Base-by-base conservation (phyloP, 2,113 vertebrate genomes). In the Ageneiosus marmoratus region DNA sequence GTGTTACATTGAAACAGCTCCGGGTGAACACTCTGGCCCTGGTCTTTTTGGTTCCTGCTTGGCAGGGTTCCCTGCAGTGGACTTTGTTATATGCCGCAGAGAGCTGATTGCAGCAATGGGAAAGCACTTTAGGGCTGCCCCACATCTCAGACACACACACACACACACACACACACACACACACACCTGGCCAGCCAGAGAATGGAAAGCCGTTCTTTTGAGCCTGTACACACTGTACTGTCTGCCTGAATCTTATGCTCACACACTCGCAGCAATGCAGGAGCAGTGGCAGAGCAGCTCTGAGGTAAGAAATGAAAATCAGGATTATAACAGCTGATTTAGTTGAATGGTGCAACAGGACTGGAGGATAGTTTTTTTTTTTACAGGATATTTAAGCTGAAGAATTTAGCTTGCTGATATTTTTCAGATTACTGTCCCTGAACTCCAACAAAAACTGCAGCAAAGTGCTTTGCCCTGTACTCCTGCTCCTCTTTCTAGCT, bases 121-220 rank as follows among this genome's bases (percentile, higher is more conserved):
- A 91, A 93, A 93, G 91, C 87, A 89, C 91, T 93, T 91, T 90
- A 88, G 88, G 89, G 91, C 92, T 91, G 91, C 89, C 85, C 92
- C 91, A 91, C 88, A 92, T 90, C 89, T 84, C 83, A 77, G 84
- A 79, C 62, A 81, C 77, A 86, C 80, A 83, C 84, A 74, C 76
- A 62, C 41, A 79, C 74, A 85, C 77, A 83, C 32, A 76, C 77
- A 76, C 69, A 53, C 34, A 83, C 76, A 75, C 79, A 84, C 74
- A 86, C 82, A 84, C 83, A 55, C 81, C 83, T 80, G 62, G 73
- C 80, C 78, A 73, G 84, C 60, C 82, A 78, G 83, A 73, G 86
- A 81, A 77, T 87, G 77, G 63, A 84, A 53, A 86, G 81, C 70
- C 24, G 81, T 63, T 79, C 69, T 67, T 77, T 55, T 22, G 58